Evolutionary conservation across 2,888 invertebrate genomes (phyloP), one percentile per base, ranked within the genome.

Genomic region (Oligia latruncula): DNA sequence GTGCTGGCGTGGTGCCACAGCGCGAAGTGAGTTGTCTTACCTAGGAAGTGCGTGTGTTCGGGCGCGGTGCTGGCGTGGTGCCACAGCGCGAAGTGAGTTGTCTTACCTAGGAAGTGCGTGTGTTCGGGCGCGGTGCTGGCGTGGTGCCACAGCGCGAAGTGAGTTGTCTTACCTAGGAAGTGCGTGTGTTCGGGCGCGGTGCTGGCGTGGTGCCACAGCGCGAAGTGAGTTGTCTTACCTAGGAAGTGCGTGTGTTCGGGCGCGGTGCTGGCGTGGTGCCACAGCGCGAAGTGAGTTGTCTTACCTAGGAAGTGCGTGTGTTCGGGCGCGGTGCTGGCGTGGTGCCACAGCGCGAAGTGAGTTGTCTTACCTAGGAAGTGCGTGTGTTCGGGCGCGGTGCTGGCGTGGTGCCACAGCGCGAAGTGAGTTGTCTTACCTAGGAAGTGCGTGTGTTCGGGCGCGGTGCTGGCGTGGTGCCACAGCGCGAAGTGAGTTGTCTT

Each of bases 81-180:
- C 98, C 98, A 98, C 91, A 98, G 98, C 55, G 98, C 97, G 94
- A 98, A 99, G 92, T 98, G 98, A 3, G 4, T 29, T 29, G 29
- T 29, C 29, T 29, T 29, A 29, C 29, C 29, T 29, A 29, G 29
- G 29, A 29, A 29, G 29, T 29, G 29, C 29, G 29, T 29, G 29
- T 29, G 29, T 29, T 29, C 29, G 29, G 29, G 29, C 29, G 29
- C 29, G 29, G 29, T 1, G 29, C 29, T 29, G 29, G 29, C 29
- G 29, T 29, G 0, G 40, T 40, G 40, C 40, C 40, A 40, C 40
- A 40, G 40, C 3, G 40, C 40, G 4, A 40, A 40, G 40, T 40
- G 40, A 40, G 40, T 40, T 40, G 40, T 40, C 4, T 40, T 40
- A 40, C 40, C 40, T 40, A 40, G 40, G 40, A 40, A 40, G 40